phyloP scores from a whole-genome alignment of 2,797 vertebrate species.

The Fringilla coelebs region DNA sequence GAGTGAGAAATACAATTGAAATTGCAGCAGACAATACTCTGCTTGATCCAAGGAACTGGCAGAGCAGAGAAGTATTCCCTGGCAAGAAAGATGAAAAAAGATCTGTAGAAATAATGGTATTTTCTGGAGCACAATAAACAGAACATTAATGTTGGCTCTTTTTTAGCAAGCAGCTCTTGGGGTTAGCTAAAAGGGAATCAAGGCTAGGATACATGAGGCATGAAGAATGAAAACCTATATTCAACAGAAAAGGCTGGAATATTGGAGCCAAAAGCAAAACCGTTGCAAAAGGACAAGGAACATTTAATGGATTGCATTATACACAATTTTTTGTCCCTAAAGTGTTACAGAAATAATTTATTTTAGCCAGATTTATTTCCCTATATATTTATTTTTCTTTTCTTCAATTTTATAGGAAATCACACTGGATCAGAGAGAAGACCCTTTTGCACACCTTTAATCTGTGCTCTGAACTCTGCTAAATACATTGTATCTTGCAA shows the following conservation, averaged over 20 bases:
- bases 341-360: background rate
- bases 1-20: background rate
- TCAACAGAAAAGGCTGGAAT: background rate
- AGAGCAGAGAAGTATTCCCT: background rate
- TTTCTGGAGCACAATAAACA: background rate
- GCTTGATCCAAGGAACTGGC: background rate
- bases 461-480: background rate
- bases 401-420: background rate
- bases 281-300: background rate
- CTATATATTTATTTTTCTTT: background rate
- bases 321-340: accelerated
- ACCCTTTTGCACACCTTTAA: background rate
- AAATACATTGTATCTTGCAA: background rate
- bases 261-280: background rate
- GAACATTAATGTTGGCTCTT: background rate
- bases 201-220: background rate
- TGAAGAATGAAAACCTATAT: background rate
- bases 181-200: background rate
- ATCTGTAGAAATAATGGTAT: background rate
- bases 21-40: background rate
- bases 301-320: background rate
- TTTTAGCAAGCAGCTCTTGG: background rate
- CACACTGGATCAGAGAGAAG: background rate
- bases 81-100: background rate
- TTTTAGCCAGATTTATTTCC: background rate